These are phyloP conservation scores for Pseudeuparius sepicola DNA, from an alignment of 2,888 invertebrate genomes.

Conservation along the genomic window DNA sequence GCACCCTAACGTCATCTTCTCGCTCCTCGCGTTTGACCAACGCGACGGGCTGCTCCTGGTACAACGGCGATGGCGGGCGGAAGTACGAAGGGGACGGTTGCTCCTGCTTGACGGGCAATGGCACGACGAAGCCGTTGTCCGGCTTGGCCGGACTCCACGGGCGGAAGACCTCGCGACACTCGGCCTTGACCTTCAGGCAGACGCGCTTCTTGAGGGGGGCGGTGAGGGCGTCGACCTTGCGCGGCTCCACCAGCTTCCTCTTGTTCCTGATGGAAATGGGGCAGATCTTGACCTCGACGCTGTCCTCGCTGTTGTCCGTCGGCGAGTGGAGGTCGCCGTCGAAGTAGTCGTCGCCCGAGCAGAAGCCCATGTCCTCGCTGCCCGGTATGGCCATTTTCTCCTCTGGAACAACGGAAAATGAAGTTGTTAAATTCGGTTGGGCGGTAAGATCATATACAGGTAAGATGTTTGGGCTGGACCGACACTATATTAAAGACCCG, in stretches of 20 bases:
- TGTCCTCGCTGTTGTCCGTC: slow-evolving; percentile 55
- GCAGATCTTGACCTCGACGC: slow-evolving; percentile 52
- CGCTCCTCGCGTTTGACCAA: slow-evolving; percentile 26
- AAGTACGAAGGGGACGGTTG: slow-evolving; percentile 26
- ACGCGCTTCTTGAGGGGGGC: slow-evolving; percentile 64
- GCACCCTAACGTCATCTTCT: slow-evolving; percentile 28
- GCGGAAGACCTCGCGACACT: slow-evolving; percentile 42
- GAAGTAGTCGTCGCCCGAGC: slow-evolving; percentile 53
- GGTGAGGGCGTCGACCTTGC: slow-evolving; percentile 44
- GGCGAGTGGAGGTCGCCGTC: slow-evolving; percentile 47
- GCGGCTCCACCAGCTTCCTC: slow-evolving; percentile 44
- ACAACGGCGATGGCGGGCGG: slow-evolving; percentile 32
- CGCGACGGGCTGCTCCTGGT: slow-evolving; percentile 29
- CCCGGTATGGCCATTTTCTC: slow-evolving; percentile 35
- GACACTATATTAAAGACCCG: too few relatives aligned
- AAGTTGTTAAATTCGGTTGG: too few relatives aligned
- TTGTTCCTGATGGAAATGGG: slow-evolving; percentile 53
- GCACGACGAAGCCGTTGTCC: slow-evolving; percentile 15
- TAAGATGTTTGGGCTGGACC: too few relatives aligned
- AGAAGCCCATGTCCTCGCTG: slow-evolving; percentile 56
- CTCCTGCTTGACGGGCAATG: slow-evolving; percentile 20
- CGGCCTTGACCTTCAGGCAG: slow-evolving; percentile 42
- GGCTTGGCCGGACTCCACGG: slow-evolving; percentile 49
- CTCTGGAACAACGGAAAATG: slow-evolving; percentile 52
- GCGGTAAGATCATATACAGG: too few relatives aligned